Percentiles rank a stretch among this genome's conserved stretches.
phyloP scores from a whole-genome alignment of 2,797 vertebrate species.

The Catostomus latipinnis region DNA sequence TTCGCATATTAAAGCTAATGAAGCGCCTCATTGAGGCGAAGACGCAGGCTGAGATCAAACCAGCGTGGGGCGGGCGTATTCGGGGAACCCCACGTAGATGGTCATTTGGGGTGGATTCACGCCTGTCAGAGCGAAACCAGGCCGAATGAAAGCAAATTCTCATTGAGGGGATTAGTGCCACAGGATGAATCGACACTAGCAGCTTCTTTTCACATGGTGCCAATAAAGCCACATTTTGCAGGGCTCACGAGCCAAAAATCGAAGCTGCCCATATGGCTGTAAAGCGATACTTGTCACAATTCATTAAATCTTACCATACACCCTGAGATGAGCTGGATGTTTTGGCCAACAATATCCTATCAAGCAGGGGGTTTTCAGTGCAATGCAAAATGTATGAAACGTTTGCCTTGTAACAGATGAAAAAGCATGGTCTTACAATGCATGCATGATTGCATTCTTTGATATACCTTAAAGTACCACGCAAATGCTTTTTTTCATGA shows the following conservation, averaged over 20 bases:
- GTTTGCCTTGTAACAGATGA: too few species aligned
- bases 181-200: constrained; percentile 49
- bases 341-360: constrained; percentile 24
- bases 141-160: constrained; percentile 56
- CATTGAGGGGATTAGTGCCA: constrained; percentile 61
- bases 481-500: too few species aligned
- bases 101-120: constrained; percentile 62
- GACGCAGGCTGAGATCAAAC: constrained; percentile 70
- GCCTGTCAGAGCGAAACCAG: constrained; percentile 62
- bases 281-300: constrained; percentile 57
- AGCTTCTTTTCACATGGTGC: constrained; percentile 62
- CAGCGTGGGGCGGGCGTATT: constrained; percentile 49
- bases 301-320: constrained; percentile 37
- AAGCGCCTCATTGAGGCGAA: constrained; percentile 69
- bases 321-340: constrained; percentile 28
- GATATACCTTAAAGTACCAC: too few species aligned
- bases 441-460: too few species aligned
- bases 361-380: neutral
- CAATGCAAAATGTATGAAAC: neutral
- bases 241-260: constrained; percentile 49
- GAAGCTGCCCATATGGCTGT: constrained; percentile 38
- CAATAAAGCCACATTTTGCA: constrained; percentile 51
- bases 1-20: constrained; percentile 76
- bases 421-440: too few species aligned
- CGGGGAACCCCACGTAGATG: constrained; percentile 49